Conservation (phyloP, 2,797 vertebrate genomes). For the Notoglanidium macrostoma region DNA sequence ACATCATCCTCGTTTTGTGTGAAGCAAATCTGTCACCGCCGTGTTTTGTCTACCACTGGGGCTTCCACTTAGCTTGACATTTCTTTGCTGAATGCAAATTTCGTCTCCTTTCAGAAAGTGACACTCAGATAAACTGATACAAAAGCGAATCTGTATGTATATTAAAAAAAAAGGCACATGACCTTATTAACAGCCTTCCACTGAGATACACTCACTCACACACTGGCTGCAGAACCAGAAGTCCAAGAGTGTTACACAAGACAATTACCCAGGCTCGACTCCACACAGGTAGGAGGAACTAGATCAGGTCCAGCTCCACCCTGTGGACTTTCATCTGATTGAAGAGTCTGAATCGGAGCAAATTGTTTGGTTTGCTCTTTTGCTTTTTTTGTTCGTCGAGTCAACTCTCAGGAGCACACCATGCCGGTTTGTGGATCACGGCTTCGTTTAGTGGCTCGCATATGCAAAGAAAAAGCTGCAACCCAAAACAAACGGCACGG, state of each 20-base stretch:
- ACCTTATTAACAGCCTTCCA: neutral
- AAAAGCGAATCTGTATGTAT: neutral
- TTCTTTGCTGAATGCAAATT: neutral
- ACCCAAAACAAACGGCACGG: neutral
- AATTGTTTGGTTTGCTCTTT: neutral
- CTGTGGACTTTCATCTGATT: neutral
- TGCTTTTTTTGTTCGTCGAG: neutral
- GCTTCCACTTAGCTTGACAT: neutral
- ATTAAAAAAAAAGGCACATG: neutral
- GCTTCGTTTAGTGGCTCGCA: neutral
- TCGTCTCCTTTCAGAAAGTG: neutral
- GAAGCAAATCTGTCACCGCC: neutral
- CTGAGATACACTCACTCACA: neutral
- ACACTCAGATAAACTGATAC: neutral
- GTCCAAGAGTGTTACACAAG: neutral
- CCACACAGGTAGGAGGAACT: too few species aligned
- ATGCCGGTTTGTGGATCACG: too few species aligned
- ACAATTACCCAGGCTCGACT: neutral
- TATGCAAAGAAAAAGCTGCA: neutral
- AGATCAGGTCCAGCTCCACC: neutral
- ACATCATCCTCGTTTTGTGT: neutral
- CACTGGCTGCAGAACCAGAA: neutral
- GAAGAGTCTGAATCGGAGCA: neutral
- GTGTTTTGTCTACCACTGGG: neutral
- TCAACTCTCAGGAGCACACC: too few species aligned